A percentile compares a stretch with the other conserved stretches of the same genome.
Conservation (phyloP, 2,888 invertebrate genomes). For the Branchipolynoe longqiensis region DNA sequence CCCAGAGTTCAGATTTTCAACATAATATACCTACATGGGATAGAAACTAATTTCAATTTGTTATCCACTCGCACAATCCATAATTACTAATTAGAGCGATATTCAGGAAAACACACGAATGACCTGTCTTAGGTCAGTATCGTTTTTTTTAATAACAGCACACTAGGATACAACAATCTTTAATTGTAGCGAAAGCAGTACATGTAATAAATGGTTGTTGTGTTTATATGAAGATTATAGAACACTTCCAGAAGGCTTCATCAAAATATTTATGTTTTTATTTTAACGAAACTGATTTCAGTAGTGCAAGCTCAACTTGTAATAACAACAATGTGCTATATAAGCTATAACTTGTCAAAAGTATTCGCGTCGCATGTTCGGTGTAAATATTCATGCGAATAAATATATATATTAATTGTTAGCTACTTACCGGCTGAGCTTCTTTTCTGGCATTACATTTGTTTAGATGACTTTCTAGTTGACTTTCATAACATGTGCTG, state of each 20-base stretch:
- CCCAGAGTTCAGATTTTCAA: constrained; percentile 62
- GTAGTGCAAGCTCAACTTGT: background rate
- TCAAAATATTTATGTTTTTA: background rate
- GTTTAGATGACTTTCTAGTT: constrained; percentile 81
- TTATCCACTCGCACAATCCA: background rate
- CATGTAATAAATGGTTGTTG: background rate
- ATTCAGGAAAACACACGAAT: background rate
- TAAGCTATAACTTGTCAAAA: background rate
- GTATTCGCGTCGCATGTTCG: background rate
- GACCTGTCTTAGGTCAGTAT: no score
- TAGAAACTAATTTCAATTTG: background rate
- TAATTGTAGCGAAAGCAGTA: background rate
- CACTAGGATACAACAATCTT: background rate
- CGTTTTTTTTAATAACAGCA: no score
- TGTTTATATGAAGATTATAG: background rate
- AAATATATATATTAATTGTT: background rate
- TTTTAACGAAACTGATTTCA: constrained; percentile 3
- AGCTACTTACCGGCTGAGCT: constrained; percentile 67
- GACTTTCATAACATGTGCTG: constrained; percentile 81
- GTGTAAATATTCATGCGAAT: background rate
- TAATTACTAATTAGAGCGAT: background rate
- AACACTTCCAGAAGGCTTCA: background rate
- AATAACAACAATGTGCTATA: background rate
- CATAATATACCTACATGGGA: constrained; percentile 60
- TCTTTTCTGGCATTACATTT: constrained; percentile 80